phyloP scores from a whole-genome alignment of 2,888 invertebrate species.

The Arge pagana region DNA sequence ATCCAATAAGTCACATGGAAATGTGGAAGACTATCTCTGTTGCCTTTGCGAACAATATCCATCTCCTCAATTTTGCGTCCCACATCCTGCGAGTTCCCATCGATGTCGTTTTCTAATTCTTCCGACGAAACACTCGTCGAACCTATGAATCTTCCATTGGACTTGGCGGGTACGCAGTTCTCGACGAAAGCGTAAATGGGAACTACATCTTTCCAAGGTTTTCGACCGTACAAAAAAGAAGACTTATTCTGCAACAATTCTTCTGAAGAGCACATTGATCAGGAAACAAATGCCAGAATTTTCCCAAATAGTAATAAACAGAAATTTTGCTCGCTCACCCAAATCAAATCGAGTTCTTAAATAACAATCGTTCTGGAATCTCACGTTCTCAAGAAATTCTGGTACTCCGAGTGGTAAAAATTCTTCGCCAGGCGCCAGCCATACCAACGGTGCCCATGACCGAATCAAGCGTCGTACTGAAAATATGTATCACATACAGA shows the following conservation, averaged over 20 bases:
- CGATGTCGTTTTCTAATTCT: constrained; percentile 2
- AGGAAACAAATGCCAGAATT: constrained; percentile 25
- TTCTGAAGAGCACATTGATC: constrained; percentile 44
- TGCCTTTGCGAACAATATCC: constrained; percentile 31
- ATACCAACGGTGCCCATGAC: constrained; percentile 70
- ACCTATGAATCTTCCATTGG: not conserved
- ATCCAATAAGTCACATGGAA: constrained; percentile 74
- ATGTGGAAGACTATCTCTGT: constrained; percentile 48
- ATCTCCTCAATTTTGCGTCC: constrained; percentile 10
- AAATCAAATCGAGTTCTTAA: constrained; percentile 44
- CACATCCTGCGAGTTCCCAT: not conserved
- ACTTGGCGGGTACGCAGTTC: constrained; percentile 51
- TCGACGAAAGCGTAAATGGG: constrained; percentile 67
- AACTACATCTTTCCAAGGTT: constrained; percentile 62
- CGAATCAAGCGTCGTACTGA: constrained; percentile 57
- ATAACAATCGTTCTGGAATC: constrained; percentile 40
- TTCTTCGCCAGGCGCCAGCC: constrained; percentile 69
- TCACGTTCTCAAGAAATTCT: constrained; percentile 65
- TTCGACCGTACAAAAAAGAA: constrained; percentile 66
- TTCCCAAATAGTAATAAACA: constrained; percentile 6
- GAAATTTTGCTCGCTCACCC: constrained; percentile 44
- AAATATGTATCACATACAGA: too few species aligned
- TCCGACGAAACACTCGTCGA: not conserved
- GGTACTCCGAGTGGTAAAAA: constrained; percentile 68
- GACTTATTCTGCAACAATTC: constrained; percentile 55